These are phyloP conservation scores for Meriones psammophilus DNA, from an alignment of 2,797 vertebrate species.

Conservation along the genomic window DNA sequence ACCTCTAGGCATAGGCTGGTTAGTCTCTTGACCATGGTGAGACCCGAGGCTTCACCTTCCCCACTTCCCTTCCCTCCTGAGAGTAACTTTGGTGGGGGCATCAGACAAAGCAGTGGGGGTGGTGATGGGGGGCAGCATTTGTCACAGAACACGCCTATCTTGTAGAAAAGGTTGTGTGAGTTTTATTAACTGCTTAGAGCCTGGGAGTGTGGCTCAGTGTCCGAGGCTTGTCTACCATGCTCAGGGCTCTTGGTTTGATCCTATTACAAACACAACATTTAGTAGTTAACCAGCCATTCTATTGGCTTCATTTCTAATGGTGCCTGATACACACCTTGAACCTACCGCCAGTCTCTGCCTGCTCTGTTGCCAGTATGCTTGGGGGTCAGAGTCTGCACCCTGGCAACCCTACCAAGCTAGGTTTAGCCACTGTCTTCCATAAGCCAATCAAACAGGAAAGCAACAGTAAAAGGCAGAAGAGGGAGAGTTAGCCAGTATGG, in stretches of 20 bases:
- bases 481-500: not conserved
- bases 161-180: not conserved
- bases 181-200: not conserved
- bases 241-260: not conserved
- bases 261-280: not conserved
- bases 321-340: not conserved
- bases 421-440: not conserved
- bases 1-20: accelerated
- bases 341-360: not conserved
- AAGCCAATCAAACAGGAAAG: not conserved
- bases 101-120: not conserved
- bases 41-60: not conserved
- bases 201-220: not conserved
- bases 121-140: not conserved
- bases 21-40: accelerated
- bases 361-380: not conserved
- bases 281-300: not conserved
- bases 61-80: accelerated
- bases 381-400: not conserved
- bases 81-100: accelerated
- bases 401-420: not conserved
- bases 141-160: not conserved
- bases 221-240: not conserved
- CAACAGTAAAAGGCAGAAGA: not conserved
- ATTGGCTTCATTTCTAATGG: not conserved